Conservation (phyloP, 1,140 invertebrate species). For the Heliconius eleuchia region DNA sequence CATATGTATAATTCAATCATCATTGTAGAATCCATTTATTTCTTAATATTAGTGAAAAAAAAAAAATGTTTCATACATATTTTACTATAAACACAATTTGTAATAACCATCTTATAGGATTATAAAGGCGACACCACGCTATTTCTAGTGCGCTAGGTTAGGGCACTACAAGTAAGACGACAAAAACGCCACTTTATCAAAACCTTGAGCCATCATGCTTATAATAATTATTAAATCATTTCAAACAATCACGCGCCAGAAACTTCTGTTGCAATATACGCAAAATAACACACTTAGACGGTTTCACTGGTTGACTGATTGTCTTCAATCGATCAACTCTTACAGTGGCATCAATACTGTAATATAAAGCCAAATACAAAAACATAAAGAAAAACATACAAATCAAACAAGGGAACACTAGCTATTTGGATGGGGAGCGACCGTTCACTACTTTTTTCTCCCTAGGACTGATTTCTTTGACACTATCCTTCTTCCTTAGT, state of each 20-base stretch:
- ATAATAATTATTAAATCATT: neutral
- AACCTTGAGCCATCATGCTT: neutral
- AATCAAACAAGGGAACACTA: conserved; percentile 6
- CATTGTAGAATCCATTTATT: neutral
- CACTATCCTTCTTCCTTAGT: conserved; percentile 49
- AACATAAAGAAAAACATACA: neutral
- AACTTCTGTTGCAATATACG: neutral
- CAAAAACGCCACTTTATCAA: neutral
- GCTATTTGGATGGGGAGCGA: conserved; percentile 60
- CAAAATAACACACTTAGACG: neutral
- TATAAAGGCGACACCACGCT: no score
- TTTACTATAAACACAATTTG: no score
- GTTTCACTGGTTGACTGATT: neutral
- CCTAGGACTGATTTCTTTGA: conserved; percentile 49
- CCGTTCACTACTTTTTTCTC: conserved; percentile 58
- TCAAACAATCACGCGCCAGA: neutral
- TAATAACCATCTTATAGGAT: no score
- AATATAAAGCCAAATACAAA: neutral
- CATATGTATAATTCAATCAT: conserved; percentile 2
- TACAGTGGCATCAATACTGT: neutral
- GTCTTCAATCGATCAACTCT: neutral
- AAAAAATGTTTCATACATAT: neutral
- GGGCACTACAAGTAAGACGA: no score
- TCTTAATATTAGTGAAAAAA: neutral
- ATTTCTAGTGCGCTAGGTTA: no score